These are phyloP conservation scores for Euphydryas editha DNA, from an alignment of 2,888 invertebrate species.

Conservation along the genomic window DNA sequence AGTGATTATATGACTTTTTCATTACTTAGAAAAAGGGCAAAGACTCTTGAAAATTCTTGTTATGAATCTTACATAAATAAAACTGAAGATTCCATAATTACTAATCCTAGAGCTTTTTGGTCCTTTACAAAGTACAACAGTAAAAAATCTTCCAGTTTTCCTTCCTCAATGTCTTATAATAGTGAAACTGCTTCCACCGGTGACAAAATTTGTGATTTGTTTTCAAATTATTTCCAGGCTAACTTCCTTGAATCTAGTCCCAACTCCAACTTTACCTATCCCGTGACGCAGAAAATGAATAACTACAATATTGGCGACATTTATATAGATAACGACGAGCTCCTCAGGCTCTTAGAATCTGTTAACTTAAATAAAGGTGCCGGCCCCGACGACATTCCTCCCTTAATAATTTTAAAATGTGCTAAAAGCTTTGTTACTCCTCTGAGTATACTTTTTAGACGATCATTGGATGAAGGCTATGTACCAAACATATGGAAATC, in stretches of 20 bases:
- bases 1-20: slow-evolving; percentile 15
- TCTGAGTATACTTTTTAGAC: neutral
- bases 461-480: neutral
- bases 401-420: neutral
- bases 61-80: neutral
- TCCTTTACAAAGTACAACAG: neutral
- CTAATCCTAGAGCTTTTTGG: neutral
- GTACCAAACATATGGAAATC: slow-evolving; percentile 9
- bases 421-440: neutral
- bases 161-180: neutral
- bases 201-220: neutral
- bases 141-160: neutral
- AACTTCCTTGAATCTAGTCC: neutral
- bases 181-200: neutral
- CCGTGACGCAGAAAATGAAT: neutral
- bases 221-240: neutral
- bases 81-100: neutral
- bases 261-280: neutral
- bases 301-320: neutral
- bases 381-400: neutral
- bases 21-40: slow-evolving; percentile 7
- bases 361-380: neutral
- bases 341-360: neutral
- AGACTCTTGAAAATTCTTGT: neutral
- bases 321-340: neutral